Percentiles rank a stretch among this genome's conserved stretches.
These are phyloP conservation scores for Aporophyla lueneburgensis DNA, from an alignment of 2,888 invertebrate genomes.

Conservation along the genomic window DNA sequence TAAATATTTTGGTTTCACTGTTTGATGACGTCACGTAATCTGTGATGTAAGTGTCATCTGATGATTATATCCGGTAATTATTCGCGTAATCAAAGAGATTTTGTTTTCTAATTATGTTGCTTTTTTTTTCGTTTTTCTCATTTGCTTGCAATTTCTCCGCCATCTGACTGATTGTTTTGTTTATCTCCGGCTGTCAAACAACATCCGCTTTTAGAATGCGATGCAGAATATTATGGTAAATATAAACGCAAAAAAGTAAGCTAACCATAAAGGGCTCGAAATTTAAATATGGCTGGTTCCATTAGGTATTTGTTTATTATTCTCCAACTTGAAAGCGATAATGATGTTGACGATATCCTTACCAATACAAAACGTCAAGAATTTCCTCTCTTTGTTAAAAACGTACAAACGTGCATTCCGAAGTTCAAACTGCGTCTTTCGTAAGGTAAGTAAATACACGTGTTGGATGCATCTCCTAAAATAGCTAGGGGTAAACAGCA, in stretches of 20 bases:
- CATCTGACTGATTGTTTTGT: conserved; percentile 11
- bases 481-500: conserved; percentile 65
- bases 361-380: conserved; percentile 18
- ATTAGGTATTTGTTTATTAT: conserved; percentile 22
- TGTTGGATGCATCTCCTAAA: conserved; percentile 62
- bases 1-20: conserved; percentile 50
- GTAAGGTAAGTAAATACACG: conserved; percentile 64
- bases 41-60: conserved; percentile 50
- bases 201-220: not conserved
- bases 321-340: conserved; percentile 17
- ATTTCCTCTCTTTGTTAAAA: conserved; percentile 59
- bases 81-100: conserved; percentile 31
- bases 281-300: not conserved
- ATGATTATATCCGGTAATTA: conserved; percentile 51
- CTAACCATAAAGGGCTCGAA: not conserved
- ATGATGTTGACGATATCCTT: conserved; percentile 45
- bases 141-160: conserved; percentile 18
- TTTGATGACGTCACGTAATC: conserved; percentile 34
- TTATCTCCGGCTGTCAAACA: conserved; percentile 7
- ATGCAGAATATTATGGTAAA: not conserved
- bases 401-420: conserved; percentile 21
- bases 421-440: conserved; percentile 49
- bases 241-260: not conserved
- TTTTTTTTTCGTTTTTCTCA: not conserved
- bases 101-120: conserved; percentile 16